Base-by-base conservation (phyloP, 2,888 invertebrate species). In the Dermolepida albohirtum region DNA sequence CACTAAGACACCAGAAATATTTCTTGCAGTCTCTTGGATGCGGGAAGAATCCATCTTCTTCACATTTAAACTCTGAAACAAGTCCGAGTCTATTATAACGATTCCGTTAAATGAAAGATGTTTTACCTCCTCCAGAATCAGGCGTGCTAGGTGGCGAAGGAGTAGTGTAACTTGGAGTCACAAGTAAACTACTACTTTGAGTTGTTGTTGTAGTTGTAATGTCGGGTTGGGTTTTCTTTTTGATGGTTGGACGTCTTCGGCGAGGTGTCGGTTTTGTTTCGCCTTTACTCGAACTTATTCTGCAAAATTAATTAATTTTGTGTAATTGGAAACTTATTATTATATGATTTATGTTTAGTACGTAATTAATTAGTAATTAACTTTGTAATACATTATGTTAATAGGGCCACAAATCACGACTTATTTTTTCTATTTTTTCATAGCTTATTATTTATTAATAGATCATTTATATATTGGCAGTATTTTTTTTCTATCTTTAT, bases 21-120 rank as follows among this genome's bases (percentile, higher is more conserved):
- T 96, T 96, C 81, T 95, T 95, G 83, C 96, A 96, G 82, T 96
- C 96, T 44, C 93, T 88, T 0, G 96, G 96, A 84, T 96, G 95
- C 12, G 91, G 90, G 85, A 90, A 96, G 86, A 96, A 96, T 1
- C 96, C 96, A 85, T 96, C 96, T 72, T 96, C 96, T 76, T 90
- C 92, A 80, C 96, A 96, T 80, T 94, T 94, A 83, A 96, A 96
- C 79, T 93, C 95, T 92, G 83, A 7, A 80, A 81, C 12, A 72
- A 70, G 47, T 40, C 29, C 11, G 16, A n/a, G n/a, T n/a, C n/a
- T n/a, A n/a, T n/a, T n/a, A n/a, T n/a, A n/a, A n/a, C n/a, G n/a
- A n/a, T n/a, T n/a, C n/a, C n/a, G n/a, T n/a, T n/a, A n/a, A n/a
- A 49, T 29, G 16, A 16, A 39, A 59, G 6, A 40, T 1, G 16